Conservation (phyloP, 2,113 vertebrate genomes). For the Oncorhynchus clarkii region DNA sequence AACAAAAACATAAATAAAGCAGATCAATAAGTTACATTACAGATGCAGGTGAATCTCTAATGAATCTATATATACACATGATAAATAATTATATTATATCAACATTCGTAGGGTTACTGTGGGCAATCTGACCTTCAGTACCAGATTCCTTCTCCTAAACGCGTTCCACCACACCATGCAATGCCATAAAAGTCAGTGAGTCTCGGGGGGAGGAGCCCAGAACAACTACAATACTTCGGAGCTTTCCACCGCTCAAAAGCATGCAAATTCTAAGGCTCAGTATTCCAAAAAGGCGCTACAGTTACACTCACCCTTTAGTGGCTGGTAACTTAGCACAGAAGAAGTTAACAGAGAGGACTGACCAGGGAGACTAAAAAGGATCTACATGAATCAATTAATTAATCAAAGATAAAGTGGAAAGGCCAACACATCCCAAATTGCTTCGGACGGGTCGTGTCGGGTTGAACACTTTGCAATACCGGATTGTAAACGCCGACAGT, state of each 20-base stretch:
- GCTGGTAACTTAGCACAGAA: background rate
- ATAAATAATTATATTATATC: no score
- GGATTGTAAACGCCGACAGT: no score
- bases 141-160: no score
- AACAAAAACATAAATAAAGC: no score
- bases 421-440: background rate
- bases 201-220: constrained; percentile 54
- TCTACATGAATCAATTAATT: background rate
- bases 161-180: no score
- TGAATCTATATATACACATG: no score
- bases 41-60: no score
- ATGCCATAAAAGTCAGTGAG: constrained; percentile 21
- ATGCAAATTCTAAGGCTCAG: constrained; percentile 49
- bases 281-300: background rate
- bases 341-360: background rate
- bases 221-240: constrained; percentile 13
- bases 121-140: no score
- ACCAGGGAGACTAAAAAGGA: background rate
- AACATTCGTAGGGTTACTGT: no score
- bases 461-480: no score
- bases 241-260: constrained; percentile 36
- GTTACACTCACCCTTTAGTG: background rate
- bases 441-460: background rate
- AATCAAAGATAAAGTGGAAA: background rate
- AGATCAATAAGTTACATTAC: no score